These are phyloP conservation scores for Alviniconcha marisindica DNA, from an alignment of 1,140 invertebrate species.

Conservation along the genomic window DNA sequence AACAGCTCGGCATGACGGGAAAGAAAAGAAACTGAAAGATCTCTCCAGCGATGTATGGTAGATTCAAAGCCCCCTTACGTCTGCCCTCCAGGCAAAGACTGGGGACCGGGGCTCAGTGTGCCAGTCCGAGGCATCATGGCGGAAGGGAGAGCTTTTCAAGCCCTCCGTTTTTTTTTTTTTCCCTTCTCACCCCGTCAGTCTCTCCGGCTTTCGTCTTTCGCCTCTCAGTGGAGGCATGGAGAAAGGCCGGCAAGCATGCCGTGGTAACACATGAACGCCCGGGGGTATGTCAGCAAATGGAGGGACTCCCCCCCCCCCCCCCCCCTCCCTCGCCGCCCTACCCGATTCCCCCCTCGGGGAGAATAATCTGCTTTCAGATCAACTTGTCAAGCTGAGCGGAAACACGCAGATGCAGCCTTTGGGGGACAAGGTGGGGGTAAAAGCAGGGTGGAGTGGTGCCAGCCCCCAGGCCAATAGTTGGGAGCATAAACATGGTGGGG, in stretches of 20 bases:
- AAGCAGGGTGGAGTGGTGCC: neutral
- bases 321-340: too few relatives aligned
- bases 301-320: constrained; percentile 17
- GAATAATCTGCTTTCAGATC: constrained; percentile 47
- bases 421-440: constrained; percentile 3
- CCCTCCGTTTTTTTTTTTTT: neutral
- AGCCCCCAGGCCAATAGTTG: neutral
- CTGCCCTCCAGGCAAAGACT: neutral
- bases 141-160: constrained; percentile 25
- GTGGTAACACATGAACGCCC: neutral
- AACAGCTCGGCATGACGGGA: neutral
- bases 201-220: neutral
- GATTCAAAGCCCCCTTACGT: constrained; percentile 16
- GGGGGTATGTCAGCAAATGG: constrained; percentile 32
- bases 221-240: neutral
- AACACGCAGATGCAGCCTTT: constrained; percentile 24
- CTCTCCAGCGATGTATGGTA: neutral
- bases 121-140: neutral
- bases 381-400: constrained; percentile 38
- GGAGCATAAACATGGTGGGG: neutral
- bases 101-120: neutral
- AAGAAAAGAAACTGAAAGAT: neutral
- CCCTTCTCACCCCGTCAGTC: neutral
- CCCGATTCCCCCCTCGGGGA: constrained; percentile 8
- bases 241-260: neutral